Percentiles rank a stretch among this genome's conserved stretches.
These are phyloP conservation scores for Phoeniculus purpureus DNA, from an alignment of 2,797 vertebrate genomes.

Conservation along the genomic window DNA sequence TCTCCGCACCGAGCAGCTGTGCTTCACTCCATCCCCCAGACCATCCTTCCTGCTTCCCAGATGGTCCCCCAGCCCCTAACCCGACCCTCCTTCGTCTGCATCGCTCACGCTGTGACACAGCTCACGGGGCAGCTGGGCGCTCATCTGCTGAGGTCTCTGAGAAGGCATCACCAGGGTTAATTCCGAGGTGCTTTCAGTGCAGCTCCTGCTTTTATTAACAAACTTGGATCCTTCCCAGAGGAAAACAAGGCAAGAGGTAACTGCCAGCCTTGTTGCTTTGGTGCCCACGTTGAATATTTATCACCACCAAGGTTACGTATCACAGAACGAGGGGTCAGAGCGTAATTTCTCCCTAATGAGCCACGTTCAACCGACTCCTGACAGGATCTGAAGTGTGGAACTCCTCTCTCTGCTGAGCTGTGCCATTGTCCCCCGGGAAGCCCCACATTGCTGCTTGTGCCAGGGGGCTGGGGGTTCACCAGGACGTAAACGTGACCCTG, in stretches of 20 bases:
- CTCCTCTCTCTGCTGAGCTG: background rate
- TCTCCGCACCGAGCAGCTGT: accelerated
- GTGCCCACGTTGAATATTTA: background rate
- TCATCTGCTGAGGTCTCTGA: background rate
- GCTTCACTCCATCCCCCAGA: background rate
- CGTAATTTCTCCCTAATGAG: background rate
- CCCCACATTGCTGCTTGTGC: accelerated
- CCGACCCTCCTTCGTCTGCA: background rate
- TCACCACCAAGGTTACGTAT: background rate
- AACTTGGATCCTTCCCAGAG: background rate
- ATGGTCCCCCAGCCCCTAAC: background rate
- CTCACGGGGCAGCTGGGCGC: background rate
- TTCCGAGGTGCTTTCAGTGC: background rate
- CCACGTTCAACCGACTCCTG: background rate
- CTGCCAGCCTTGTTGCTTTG: background rate
- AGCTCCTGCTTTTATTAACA: background rate
- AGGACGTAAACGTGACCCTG: background rate
- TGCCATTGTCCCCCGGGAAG: accelerated
- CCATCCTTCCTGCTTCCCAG: background rate
- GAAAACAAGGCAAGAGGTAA: background rate
- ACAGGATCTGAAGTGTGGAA: background rate
- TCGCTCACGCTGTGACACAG: accelerated
- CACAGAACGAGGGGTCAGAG: background rate
- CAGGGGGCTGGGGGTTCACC: background rate
- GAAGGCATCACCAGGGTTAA: background rate